These are phyloP conservation scores for Pseudolycoriella hygida DNA, from an alignment of 2,888 invertebrate species.

Conservation along the genomic window DNA sequence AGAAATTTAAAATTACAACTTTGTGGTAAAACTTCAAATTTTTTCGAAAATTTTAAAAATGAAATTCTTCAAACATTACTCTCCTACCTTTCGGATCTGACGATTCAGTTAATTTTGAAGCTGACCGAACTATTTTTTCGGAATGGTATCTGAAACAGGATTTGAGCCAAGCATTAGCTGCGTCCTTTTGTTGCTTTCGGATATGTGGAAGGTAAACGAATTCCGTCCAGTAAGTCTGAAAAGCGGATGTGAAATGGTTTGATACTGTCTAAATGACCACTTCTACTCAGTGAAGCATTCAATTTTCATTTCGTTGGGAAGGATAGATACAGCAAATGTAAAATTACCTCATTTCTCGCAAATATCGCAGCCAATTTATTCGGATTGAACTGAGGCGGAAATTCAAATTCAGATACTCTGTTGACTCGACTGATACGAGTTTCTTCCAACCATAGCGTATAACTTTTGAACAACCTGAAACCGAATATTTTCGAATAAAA, in stretches of 20 bases:
- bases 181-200: slow-evolving; percentile 32
- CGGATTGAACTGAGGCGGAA: slow-evolving; percentile 57
- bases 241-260: no score
- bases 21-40: no score
- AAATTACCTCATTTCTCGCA: slow-evolving; percentile 37
- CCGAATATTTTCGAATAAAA: slow-evolving; percentile 6
- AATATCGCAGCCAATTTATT: slow-evolving; percentile 42
- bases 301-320: no score
- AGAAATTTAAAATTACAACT: no score
- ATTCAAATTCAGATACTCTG: slow-evolving; percentile 26
- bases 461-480: slow-evolving; percentile 41
- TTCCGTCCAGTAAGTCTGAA: slow-evolving; percentile 45
- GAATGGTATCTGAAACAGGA: slow-evolving; percentile 30
- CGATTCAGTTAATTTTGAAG: not conserved
- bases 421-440: slow-evolving; percentile 44
- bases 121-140: not conserved
- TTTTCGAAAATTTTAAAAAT: no score
- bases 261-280: no score
- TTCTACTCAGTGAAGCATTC: no score
- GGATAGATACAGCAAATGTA: no score
- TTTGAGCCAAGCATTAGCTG: slow-evolving; percentile 36
- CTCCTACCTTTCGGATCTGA: slow-evolving; percentile 3
- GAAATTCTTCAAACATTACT: no score
- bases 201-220: slow-evolving; percentile 40
- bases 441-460: slow-evolving; percentile 62